Conservation (phyloP, 2,797 vertebrate genomes). For the Phyllotis vaccarum region DNA sequence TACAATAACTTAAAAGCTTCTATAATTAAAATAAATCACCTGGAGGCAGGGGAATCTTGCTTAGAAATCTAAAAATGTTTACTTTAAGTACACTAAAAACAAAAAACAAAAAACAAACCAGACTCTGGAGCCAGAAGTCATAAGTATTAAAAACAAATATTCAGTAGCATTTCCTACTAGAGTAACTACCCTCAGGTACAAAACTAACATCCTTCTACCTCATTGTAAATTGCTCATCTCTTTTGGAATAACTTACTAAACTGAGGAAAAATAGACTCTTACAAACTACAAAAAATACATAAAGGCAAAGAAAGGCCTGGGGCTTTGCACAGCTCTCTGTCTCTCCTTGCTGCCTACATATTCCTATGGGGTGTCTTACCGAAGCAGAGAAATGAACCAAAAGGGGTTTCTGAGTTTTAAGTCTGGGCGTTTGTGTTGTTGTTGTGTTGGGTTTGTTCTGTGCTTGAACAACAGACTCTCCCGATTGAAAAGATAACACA, state of each 20-base stretch:
- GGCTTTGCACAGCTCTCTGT: constrained; percentile 64
- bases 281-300: background rate
- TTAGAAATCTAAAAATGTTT: background rate
- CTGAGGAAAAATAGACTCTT: constrained; percentile 7
- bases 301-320: constrained; percentile 43
- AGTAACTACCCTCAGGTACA: background rate
- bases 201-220: constrained; percentile 42
- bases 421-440: background rate
- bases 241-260: constrained; percentile 53
- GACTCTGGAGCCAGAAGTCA: constrained; percentile 43
- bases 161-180: constrained; percentile 56
- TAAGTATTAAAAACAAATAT: background rate
- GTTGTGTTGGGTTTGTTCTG: background rate
- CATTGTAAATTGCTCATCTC: background rate
- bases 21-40: constrained; percentile 20
- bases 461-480: background rate
- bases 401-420: background rate
- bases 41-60: background rate
- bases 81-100: constrained; percentile 28
- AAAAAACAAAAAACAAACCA: constrained; percentile 3
- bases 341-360: background rate
- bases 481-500: background rate
- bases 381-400: constrained; percentile 57
- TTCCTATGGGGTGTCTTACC: background rate
- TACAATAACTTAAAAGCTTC: constrained; percentile 13